Conservation (phyloP, 2,797 vertebrate genomes). For the Tenualosa ilisha region DNA sequence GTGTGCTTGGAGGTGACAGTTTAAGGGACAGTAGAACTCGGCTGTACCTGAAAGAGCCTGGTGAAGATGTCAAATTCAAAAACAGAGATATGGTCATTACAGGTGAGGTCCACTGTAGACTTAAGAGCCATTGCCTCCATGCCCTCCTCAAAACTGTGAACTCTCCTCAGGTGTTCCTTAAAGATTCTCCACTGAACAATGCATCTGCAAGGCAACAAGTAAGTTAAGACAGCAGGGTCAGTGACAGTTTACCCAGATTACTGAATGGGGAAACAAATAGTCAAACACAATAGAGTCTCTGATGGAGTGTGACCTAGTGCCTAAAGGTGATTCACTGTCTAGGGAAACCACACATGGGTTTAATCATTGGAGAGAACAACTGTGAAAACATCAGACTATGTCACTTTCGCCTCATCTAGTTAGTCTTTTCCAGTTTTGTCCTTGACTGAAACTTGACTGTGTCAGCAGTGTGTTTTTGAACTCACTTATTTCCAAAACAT, state of each 20-base stretch:
- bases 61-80: slow-evolving; percentile 93
- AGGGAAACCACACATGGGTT: background rate
- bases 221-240: background rate
- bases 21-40: background rate
- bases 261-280: background rate
- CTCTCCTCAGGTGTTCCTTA: slow-evolving; percentile 67
- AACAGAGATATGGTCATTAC: slow-evolving; percentile 82
- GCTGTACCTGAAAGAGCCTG: slow-evolving; percentile 17
- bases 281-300: background rate
- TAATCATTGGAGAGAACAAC: background rate
- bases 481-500: slow-evolving; percentile 78
- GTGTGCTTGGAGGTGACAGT: background rate
- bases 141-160: slow-evolving; percentile 78
- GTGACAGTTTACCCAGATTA: background rate
- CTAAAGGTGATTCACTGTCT: background rate
- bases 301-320: background rate
- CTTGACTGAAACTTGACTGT: background rate
- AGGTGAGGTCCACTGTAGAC: slow-evolving; percentile 87
- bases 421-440: background rate
- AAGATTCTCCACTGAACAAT: slow-evolving; percentile 81
- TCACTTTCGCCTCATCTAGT: background rate
- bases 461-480: background rate
- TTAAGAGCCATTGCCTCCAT: slow-evolving; percentile 81
- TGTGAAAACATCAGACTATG: background rate
- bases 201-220: slow-evolving; percentile 67